Percentiles rank a stretch among this genome's conserved stretches.
Evolutionary conservation across 2,888 invertebrate genomes (phyloP).

Genomic region (Strigamia maritima): DNA sequence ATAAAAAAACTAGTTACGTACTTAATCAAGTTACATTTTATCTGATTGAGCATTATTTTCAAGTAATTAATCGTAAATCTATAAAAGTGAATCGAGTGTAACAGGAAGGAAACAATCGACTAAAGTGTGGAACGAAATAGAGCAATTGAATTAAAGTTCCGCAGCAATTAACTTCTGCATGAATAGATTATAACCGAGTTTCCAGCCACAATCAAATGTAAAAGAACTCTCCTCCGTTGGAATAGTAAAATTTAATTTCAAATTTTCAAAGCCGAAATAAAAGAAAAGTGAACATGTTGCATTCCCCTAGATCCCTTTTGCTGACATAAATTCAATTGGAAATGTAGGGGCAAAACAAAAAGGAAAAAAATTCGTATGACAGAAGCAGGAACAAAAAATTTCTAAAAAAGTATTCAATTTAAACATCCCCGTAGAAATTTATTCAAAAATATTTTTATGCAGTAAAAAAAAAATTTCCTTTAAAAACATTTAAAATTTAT

Average conservation of each 20-base stretch:
- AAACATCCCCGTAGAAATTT: no score
- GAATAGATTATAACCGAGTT: constrained; percentile 28
- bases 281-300: constrained; percentile 12
- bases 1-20: background rate
- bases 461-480: no score
- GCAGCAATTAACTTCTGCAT: constrained; percentile 16
- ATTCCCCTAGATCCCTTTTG: background rate
- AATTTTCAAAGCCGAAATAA: background rate
- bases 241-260: constrained; percentile 19
- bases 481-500: no score
- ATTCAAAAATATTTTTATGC: no score
- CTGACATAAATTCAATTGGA: constrained; percentile 7
- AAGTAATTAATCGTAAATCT: constrained; percentile 6
- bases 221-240: background rate
- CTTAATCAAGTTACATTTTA: background rate
- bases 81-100: constrained; percentile 18
- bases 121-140: background rate
- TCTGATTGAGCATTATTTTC: background rate
- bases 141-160: constrained; percentile 30
- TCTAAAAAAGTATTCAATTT: background rate
- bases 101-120: background rate
- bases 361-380: background rate
- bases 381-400: background rate
- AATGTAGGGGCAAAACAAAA: background rate
- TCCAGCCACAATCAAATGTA: constrained; percentile 25